Evolutionary conservation across 2,888 invertebrate genomes (phyloP).

Genomic region (Andrena flavipes): DNA sequence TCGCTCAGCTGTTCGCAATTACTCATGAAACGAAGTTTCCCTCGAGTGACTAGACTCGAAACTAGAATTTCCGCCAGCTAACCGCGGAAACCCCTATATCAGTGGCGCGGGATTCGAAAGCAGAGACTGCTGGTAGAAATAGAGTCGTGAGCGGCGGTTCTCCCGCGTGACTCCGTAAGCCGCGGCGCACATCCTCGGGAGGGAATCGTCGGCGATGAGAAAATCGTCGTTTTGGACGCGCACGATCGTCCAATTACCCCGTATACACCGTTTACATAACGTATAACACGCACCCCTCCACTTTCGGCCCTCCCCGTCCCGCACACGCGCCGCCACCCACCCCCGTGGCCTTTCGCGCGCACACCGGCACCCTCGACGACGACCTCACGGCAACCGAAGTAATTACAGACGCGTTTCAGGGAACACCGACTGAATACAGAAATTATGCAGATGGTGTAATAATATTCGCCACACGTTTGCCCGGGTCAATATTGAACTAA

Average conservation of each 20-base stretch:
- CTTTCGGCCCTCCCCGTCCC: slow-evolving; percentile 63
- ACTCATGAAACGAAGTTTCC: not conserved
- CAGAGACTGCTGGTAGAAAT: slow-evolving; percentile 1
- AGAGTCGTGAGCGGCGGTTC: slow-evolving; percentile 9
- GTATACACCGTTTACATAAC: slow-evolving; percentile 79
- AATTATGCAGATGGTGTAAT: slow-evolving; percentile 83
- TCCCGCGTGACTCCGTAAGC: slow-evolving; percentile 37
- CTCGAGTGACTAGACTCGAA: not conserved
- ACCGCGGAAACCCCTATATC: slow-evolving; percentile 6
- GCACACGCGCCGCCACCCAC: slow-evolving; percentile 65
- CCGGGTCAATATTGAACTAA: slow-evolving; percentile 82
- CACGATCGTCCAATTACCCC: slow-evolving; percentile 79
- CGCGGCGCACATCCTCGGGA: slow-evolving; percentile 2
- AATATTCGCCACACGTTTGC: slow-evolving; percentile 83
- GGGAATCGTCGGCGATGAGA: slow-evolving; percentile 37
- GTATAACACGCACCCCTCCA: slow-evolving; percentile 56
- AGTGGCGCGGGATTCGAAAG: slow-evolving; percentile 14
- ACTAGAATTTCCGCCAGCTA: slow-evolving; percentile 22
- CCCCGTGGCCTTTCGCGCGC: slow-evolving; percentile 30
- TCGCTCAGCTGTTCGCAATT: slow-evolving; percentile 11
- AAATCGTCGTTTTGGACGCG: slow-evolving; percentile 67
- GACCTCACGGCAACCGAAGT: slow-evolving; percentile 77
- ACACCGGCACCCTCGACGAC: slow-evolving; percentile 50
- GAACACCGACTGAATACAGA: slow-evolving; percentile 81
- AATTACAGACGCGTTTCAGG: slow-evolving; percentile 83